These are phyloP conservation scores for Drosophila kuntzei DNA, from an alignment of 2,888 invertebrate genomes.

Conservation along the genomic window DNA sequence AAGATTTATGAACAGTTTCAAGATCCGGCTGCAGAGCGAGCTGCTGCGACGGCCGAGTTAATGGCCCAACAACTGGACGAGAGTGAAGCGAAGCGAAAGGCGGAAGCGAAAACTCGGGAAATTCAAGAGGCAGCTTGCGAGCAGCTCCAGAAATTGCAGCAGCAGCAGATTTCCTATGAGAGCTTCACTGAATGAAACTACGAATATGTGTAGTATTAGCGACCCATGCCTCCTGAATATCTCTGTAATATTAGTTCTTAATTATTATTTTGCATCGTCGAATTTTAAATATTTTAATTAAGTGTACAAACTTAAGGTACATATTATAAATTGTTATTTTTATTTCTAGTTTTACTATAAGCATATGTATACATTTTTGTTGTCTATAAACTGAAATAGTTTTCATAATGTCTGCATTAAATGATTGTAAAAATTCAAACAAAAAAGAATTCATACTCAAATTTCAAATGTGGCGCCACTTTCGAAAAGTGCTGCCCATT, in stretches of 20 bases:
- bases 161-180: slow-evolving; percentile 8
- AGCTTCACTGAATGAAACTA: not conserved
- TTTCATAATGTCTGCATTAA: not conserved
- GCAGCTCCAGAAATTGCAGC: slow-evolving; percentile 14
- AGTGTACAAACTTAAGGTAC: not conserved
- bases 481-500: too few relatives aligned
- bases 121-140: slow-evolving; percentile 18
- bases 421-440: too few relatives aligned
- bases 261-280: not conserved
- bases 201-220: not conserved
- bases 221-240: not conserved
- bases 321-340: not conserved
- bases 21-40: slow-evolving; percentile 19
- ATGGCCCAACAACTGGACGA: slow-evolving; percentile 13
- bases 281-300: not conserved
- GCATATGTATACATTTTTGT: not conserved
- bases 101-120: slow-evolving; percentile 2
- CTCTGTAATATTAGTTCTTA: not conserved
- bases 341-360: not conserved
- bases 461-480: too few relatives aligned
- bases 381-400: not conserved
- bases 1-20: slow-evolving; percentile 22
- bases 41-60: slow-evolving; percentile 1
- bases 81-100: slow-evolving; percentile 8
- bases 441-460: too few relatives aligned